Base-by-base conservation (phyloP, 1,140 invertebrate genomes). In the Thereuonema tuberculata region DNA sequence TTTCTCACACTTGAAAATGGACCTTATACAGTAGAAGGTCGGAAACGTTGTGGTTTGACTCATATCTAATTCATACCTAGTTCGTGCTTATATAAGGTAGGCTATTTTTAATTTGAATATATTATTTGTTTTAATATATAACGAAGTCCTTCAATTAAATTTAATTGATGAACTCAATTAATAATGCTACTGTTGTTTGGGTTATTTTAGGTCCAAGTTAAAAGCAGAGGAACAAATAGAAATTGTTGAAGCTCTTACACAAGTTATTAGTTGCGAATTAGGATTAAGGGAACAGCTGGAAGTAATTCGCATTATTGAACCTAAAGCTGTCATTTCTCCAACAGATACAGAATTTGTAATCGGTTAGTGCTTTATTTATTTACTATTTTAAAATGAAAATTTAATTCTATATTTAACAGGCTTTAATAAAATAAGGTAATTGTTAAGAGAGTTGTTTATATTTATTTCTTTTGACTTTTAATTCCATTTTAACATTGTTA, bases 281-380 rank as follows among this genome's bases (percentile, higher is more conserved):
- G 70, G 66, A 2, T 59, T 70, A 5, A 37, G 70, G 26, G 68
- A 71, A 62, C 67, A 70, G 50, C 60, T 71, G 24, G 70, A 71
- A 53, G 66, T 70, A 15, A 68, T 71, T 21, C 52, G 63, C 49
- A 70, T 71, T n/a, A 67, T 71, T 31, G 63, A 66, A 56, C 68
- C 68, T 23, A 52, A 63, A 15, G 63, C 67, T 15, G 29, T 56
- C n/a, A 37, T 70, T 24, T 67, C 64, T n/a, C 64, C 68, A 23
- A 66, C 66, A 58, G 69, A 71, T 56, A 65, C 52, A 50, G 65
- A 71, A 55, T 68, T 70, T 61, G 59, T 68, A 28, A 69, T 71
- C 58, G 69, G 69, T 70, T 61, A 47, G 59, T 61, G 37, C 17
- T 61, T 62, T 2, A 26, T 20, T 37, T 26, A 52, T 43, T 43